These are phyloP conservation scores for Ladona fulva DNA, from an alignment of 1,140 invertebrate genomes.

Conservation along the genomic window DNA sequence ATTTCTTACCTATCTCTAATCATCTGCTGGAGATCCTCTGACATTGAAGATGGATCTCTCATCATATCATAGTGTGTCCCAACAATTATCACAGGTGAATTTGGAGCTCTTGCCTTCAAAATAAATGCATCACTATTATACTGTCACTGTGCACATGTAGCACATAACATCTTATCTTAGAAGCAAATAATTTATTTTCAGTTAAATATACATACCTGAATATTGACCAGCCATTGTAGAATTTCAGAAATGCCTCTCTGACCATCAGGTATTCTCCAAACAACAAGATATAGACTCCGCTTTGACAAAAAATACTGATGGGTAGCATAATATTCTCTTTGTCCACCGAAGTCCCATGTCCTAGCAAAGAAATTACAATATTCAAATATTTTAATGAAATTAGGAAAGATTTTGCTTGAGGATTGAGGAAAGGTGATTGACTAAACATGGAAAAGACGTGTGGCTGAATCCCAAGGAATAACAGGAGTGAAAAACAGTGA, in stretches of 20 bases:
- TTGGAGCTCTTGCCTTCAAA: constrained; percentile 74
- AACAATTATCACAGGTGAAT: constrained; percentile 88
- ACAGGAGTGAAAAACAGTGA: too few relatives aligned
- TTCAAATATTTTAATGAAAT: not conserved
- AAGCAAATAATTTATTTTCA: too few relatives aligned
- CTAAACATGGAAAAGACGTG: too few relatives aligned
- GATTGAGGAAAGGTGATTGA: too few relatives aligned
- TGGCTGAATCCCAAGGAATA: too few relatives aligned
- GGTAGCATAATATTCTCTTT: constrained; percentile 92
- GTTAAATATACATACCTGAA: constrained; percentile 52
- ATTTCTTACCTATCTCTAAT: constrained; percentile 57
- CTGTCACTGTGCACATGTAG: not conserved
- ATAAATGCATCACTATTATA: constrained; percentile 21
- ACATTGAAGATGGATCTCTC: constrained; percentile 54
- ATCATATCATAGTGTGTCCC: constrained; percentile 91
- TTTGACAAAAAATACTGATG: constrained; percentile 98
- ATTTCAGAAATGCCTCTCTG: constrained; percentile 83
- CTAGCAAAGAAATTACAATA: constrained; percentile 34
- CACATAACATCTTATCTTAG: not conserved
- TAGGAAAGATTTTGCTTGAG: too few relatives aligned
- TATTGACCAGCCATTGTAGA: constrained; percentile 90
- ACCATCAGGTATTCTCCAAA: constrained; percentile 92
- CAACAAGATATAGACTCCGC: constrained; percentile 87
- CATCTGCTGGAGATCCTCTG: constrained; percentile 78
- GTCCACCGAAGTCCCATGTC: constrained; percentile 99